These are phyloP conservation scores for Lasius fuliginosus DNA, from an alignment of 2,888 invertebrate species.

Conservation along the genomic window DNA sequence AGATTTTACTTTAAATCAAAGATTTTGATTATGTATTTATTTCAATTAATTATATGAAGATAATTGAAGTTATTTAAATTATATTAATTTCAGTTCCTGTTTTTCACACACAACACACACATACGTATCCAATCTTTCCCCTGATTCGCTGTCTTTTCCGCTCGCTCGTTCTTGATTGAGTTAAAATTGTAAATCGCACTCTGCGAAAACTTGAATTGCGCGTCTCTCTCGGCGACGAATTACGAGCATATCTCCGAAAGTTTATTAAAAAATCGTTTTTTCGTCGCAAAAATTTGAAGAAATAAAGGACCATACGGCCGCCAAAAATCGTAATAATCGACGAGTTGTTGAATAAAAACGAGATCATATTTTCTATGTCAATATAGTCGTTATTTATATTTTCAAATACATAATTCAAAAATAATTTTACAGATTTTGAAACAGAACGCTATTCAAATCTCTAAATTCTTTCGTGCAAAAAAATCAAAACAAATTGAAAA, in stretches of 20 bases:
- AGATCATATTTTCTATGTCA: constrained; percentile 11
- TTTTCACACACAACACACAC: constrained; percentile 10
- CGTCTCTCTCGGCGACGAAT: constrained; percentile 19
- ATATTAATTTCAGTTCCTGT: constrained; percentile 1
- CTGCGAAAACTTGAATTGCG: neutral
- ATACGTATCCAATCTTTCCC: constrained; percentile 21
- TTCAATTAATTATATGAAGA: neutral
- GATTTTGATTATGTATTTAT: neutral
- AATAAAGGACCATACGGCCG: neutral
- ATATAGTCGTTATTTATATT: neutral
- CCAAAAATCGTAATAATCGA: neutral
- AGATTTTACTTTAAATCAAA: neutral
- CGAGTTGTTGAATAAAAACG: neutral
- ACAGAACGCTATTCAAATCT: neutral
- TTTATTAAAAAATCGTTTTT: constrained; percentile 8
- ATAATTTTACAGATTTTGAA: neutral
- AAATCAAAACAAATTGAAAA: neutral
- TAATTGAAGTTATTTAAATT: constrained; percentile 21
- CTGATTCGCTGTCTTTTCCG: neutral
- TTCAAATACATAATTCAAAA: neutral
- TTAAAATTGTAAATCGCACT: constrained; percentile 4
- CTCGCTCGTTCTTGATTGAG: constrained; percentile 27
- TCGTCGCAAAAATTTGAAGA: neutral
- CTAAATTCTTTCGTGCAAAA: neutral
- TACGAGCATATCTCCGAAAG: neutral